phyloP scores from a whole-genome alignment of 2,888 invertebrate genomes.

The Phortica okadai region DNA sequence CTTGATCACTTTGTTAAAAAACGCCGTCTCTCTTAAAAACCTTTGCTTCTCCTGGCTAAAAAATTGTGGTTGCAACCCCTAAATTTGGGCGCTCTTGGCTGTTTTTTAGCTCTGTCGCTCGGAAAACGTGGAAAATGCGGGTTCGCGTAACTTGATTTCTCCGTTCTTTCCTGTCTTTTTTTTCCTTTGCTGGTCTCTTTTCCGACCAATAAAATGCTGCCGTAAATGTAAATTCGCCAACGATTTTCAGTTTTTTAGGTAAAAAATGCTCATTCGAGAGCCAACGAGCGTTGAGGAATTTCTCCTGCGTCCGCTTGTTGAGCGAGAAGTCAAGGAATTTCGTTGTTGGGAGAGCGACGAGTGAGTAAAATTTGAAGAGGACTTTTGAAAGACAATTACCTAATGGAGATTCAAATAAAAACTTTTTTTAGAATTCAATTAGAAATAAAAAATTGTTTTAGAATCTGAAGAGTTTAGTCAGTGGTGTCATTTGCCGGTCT shows the following conservation, averaged over 20 bases:
- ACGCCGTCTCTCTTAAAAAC: constrained; percentile 31
- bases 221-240: constrained; percentile 66
- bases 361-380: neutral
- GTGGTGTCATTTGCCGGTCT: too few relatives aligned
- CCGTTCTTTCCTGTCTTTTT: constrained; percentile 42
- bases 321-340: constrained; percentile 48
- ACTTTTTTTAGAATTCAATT: neutral
- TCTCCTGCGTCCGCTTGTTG: constrained; percentile 44
- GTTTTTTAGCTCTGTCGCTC: constrained; percentile 46
- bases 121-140: constrained; percentile 55
- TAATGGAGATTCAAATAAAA: neutral
- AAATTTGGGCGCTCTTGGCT: constrained; percentile 10
- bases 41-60: constrained; percentile 5
- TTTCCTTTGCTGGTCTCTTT: constrained; percentile 43
- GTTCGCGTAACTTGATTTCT: constrained; percentile 45
- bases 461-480: too few relatives aligned
- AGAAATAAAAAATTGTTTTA: neutral
- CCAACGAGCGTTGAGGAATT: constrained; percentile 67
- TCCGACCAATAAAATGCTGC: constrained; percentile 69
- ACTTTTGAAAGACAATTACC: neutral
- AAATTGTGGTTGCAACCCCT: constrained; percentile 50
- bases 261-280: constrained; percentile 59
- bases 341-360: neutral
- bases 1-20: constrained; percentile 52
- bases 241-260: constrained; percentile 67